Percentiles rank a stretch among this genome's conserved stretches.
Evolutionary conservation across 2,797 vertebrate species (phyloP).

Genomic region (Sebastes steindachneri): DNA sequence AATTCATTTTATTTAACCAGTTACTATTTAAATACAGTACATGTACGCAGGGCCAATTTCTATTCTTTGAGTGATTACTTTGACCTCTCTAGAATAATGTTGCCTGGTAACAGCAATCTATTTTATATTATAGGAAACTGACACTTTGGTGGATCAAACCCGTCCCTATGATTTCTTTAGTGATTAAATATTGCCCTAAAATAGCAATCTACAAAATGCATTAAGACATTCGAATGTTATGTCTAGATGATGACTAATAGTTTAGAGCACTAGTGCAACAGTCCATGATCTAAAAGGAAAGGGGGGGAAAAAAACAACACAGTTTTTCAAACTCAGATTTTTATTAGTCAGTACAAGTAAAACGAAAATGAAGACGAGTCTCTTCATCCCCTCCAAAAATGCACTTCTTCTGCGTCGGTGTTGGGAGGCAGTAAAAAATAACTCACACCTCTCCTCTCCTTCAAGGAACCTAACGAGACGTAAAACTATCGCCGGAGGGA

Average conservation of each 20-base stretch:
- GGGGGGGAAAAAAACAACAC: slow-evolving; percentile 58
- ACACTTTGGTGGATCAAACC: background rate
- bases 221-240: background rate
- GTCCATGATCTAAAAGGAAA: slow-evolving; percentile 49
- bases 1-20: background rate
- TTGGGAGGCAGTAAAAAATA: slow-evolving; percentile 47
- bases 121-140: background rate
- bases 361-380: slow-evolving; percentile 70
- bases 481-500: slow-evolving; percentile 40
- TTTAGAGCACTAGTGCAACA: slow-evolving; percentile 16
- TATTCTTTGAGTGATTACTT: background rate
- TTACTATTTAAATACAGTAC: background rate
- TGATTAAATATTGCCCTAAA: background rate
- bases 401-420: slow-evolving; percentile 66
- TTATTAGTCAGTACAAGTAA: slow-evolving; percentile 86
- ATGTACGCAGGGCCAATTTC: background rate
- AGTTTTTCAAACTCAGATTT: slow-evolving; percentile 80
- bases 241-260: background rate
- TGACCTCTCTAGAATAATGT: background rate
- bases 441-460: slow-evolving; percentile 19
- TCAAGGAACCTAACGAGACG: slow-evolving; percentile 52
- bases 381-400: slow-evolving; percentile 73
- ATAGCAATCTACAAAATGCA: background rate
- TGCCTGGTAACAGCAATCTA: background rate
- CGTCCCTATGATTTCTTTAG: background rate